phyloP scores from a whole-genome alignment of 2,888 invertebrate species.

The Platycheirus rosarum region DNA sequence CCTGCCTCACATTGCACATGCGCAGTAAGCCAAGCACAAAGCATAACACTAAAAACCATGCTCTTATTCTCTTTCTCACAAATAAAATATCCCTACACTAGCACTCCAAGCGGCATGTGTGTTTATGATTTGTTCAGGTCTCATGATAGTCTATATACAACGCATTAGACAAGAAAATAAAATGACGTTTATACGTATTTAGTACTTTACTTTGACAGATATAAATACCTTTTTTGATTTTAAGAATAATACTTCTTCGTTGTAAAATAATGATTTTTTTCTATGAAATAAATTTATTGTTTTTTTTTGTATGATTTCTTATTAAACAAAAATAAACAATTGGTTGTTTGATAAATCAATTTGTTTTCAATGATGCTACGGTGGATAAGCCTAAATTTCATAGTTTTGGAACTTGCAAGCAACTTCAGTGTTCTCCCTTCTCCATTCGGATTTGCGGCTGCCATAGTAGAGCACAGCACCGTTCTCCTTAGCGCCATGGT shows the following conservation, averaged over 20 bases:
- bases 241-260: constrained; percentile 31
- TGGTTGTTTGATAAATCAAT: constrained; percentile 22
- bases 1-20: too few species aligned
- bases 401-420: constrained; percentile 95
- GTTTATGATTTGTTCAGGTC: too few species aligned
- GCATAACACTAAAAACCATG: too few species aligned
- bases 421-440: constrained; percentile 90
- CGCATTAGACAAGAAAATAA: constrained; percentile 73
- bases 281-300: constrained; percentile 70
- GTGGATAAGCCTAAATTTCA: constrained; percentile 88
- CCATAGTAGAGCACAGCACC: constrained; percentile 89
- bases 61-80: too few species aligned
- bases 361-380: constrained; percentile 32
- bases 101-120: too few species aligned
- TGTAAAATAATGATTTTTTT: constrained; percentile 43
- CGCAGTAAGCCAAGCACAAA: too few species aligned
- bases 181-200: constrained; percentile 73
- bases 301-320: constrained; percentile 16
- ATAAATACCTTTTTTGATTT: constrained; percentile 7
- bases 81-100: too few species aligned
- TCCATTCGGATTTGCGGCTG: constrained; percentile 86
- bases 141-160: too few species aligned
- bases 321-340: constrained; percentile 24
- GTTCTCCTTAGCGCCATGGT: constrained; percentile 92
- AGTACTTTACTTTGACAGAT: constrained; percentile 44